phyloP scores from a whole-genome alignment of 2,888 invertebrate species.

The Pandemis corylana region DNA sequence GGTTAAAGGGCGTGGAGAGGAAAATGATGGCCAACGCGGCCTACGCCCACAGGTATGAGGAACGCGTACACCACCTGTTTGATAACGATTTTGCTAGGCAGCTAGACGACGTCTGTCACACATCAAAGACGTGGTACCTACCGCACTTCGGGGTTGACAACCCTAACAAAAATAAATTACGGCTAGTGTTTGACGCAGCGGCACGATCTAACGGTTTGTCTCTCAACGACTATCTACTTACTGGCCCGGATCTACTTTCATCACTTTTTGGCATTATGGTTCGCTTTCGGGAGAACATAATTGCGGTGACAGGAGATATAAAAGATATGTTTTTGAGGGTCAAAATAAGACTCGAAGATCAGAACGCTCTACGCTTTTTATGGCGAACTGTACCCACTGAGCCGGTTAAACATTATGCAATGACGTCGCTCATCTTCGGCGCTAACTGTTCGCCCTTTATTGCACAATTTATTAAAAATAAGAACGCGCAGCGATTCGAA shows the following conservation, averaged over 20 bases:
- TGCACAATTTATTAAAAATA: slow-evolving; percentile 47
- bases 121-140: slow-evolving; percentile 46
- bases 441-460: slow-evolving; percentile 45
- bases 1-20: background rate
- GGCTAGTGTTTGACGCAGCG: slow-evolving; percentile 47
- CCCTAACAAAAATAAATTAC: slow-evolving; percentile 35
- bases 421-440: no score
- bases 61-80: slow-evolving; percentile 46
- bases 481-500: slow-evolving; percentile 43
- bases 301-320: slow-evolving; percentile 56
- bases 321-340: slow-evolving; percentile 53
- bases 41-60: background rate
- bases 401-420: slow-evolving; percentile 36
- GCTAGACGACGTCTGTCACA: background rate
- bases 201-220: slow-evolving; percentile 36
- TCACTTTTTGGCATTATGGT: slow-evolving; percentile 57
- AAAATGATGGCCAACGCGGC: background rate
- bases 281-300: slow-evolving; percentile 55
- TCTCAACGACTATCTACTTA: slow-evolving; percentile 46
- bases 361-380: slow-evolving; percentile 53
- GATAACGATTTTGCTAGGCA: slow-evolving; percentile 45
- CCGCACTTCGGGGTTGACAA: slow-evolving; percentile 49
- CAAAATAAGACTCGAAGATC: slow-evolving; percentile 49
- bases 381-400: slow-evolving; percentile 46
- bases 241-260: slow-evolving; percentile 28